Conservation (phyloP, 2,113 vertebrate species). For the Mellivora capensis region DNA sequence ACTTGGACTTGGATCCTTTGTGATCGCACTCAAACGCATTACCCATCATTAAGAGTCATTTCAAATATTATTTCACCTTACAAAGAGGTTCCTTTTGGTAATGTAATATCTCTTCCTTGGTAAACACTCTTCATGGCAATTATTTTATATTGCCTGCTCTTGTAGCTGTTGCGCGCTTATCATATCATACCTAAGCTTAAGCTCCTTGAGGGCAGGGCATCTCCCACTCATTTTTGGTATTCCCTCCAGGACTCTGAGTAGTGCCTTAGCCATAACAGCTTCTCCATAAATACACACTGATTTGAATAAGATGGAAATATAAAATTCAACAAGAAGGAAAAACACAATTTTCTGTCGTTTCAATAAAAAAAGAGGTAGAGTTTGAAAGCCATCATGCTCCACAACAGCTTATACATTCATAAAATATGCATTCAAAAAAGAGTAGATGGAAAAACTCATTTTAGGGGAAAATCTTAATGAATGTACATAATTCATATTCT, state of each 20-base stretch:
- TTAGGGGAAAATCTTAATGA: slow-evolving; percentile 36
- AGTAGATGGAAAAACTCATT: neutral
- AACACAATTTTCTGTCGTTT: slow-evolving; percentile 22
- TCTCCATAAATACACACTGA: slow-evolving; percentile 30
- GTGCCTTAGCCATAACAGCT: slow-evolving; percentile 3
- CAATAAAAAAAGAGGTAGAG: neutral
- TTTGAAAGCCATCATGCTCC: slow-evolving; percentile 17
- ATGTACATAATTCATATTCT: slow-evolving; percentile 23
- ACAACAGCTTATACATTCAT: slow-evolving; percentile 32
- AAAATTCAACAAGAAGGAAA: slow-evolving; percentile 19
- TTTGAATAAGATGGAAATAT: slow-evolving; percentile 10
- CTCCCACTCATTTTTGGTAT: neutral
- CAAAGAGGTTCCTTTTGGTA: neutral
- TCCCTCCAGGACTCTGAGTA: neutral
- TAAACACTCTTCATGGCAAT: neutral
- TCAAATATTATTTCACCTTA: neutral
- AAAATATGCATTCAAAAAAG: slow-evolving; percentile 13
- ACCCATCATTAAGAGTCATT: neutral
- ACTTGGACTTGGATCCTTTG: neutral
- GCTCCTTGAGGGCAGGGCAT: neutral
- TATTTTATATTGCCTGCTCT: neutral
- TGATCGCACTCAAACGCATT: neutral
- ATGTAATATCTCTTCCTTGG: neutral
- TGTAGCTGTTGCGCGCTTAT: neutral
- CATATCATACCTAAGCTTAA: neutral